Evolutionary conservation across 2,888 invertebrate species (phyloP).

Genomic region (Xanthia icteritia): DNA sequence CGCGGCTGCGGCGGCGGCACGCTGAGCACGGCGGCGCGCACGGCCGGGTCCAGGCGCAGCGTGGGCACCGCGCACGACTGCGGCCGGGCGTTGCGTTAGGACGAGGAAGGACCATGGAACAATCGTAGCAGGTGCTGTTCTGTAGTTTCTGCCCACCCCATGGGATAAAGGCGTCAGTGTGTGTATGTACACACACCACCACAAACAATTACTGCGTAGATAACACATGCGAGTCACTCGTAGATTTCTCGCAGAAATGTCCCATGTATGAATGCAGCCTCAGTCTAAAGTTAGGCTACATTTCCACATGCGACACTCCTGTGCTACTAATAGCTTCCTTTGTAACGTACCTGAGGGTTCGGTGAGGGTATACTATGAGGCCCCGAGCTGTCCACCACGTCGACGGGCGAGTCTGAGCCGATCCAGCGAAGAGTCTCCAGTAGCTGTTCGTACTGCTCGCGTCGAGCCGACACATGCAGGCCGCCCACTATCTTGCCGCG

Average conservation of each 20-base stretch:
- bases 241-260: background rate
- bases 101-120: too few relatives aligned
- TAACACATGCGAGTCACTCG: background rate
- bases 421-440: conserved; percentile 92
- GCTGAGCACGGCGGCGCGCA: conserved; percentile 90
- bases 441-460: conserved; percentile 97
- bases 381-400: conserved; percentile 26
- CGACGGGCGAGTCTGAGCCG: conserved; percentile 69
- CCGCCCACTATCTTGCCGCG: conserved; percentile 95
- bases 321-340: too few relatives aligned
- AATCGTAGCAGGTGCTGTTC: too few relatives aligned
- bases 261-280: background rate
- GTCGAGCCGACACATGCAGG: conserved; percentile 95
- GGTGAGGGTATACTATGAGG: conserved; percentile 12
- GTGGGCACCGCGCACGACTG: conserved; percentile 83
- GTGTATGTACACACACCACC: background rate
- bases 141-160: too few relatives aligned
- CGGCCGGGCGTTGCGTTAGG: too few relatives aligned
- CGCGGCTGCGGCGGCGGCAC: conserved; percentile 73
- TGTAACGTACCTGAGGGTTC: conserved; percentile 26
- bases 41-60: conserved; percentile 91
- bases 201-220: too few relatives aligned
- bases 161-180: too few relatives aligned
- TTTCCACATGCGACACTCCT: background rate
- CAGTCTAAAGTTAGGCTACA: background rate